Evolutionary conservation across 2,113 vertebrate genomes (phyloP), one percentile per base, ranked within the genome.

Genomic region (Ellobius talpinus): DNA sequence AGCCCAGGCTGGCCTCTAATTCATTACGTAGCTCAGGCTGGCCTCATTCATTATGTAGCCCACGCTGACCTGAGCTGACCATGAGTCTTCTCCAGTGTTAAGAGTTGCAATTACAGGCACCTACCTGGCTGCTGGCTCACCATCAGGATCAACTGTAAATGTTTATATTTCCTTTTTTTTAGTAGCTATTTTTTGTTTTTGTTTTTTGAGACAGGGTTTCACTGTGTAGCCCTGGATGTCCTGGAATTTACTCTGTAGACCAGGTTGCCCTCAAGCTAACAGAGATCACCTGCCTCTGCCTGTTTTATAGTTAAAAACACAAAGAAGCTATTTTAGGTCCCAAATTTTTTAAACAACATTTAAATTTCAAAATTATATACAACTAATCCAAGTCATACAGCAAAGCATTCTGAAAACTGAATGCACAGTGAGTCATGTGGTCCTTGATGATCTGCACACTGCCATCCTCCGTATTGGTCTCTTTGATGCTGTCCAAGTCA

Each of bases 341-440:
- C 58, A 68, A 17, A n/a, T 13, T 61, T 8, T 90, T 93, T 91
- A 61, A 52, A 90, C 12, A 92, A 61, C 19, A 17, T 85, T 93
- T 87, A 95, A 82, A 50, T 70, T 42, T 26, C 82, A 87, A 26
- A 88, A 70, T 47, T 31, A 0, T 5, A 3, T 52, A 94, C 66
- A 93, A 91, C 98, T 97, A 99, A 97, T 99, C 99, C 94, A 99
- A 95, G 29, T 99, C 99, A 52, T 98, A 99, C 4, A 99, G 96
- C 96, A 99, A 93, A 3, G 98, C 29, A 97, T 99, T 99, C 50
- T 99, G 98, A 90, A 99, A 99, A 13, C 2, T 9, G 5, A 99
- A 92, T 2, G 98, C 98, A 89, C 99, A 99, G 1, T 74, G 98
- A 0, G 99, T 99, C 1, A 96, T 91, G 39, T 99, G 99, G 10